phyloP scores from a whole-genome alignment of 2,113 vertebrate species.

The Acrocephalus arundinaceus region DNA sequence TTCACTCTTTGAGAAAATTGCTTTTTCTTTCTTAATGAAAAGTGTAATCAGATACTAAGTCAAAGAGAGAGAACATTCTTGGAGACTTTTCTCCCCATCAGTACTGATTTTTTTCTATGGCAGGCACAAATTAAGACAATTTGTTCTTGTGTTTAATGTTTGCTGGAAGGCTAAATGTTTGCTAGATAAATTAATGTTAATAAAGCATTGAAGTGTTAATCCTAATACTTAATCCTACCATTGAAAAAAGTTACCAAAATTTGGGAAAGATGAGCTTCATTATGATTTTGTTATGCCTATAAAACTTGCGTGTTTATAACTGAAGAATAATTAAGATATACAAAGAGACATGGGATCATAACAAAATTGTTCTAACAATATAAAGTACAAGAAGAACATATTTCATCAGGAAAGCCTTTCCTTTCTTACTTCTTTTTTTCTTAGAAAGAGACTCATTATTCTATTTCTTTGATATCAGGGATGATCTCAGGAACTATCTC shows the following conservation, averaged over 20 bases:
- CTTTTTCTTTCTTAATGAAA: background rate
- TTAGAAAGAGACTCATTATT: background rate
- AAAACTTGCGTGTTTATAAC: background rate
- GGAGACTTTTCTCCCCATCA: background rate
- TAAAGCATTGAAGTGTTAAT: background rate
- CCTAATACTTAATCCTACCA: background rate
- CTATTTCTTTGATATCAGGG: background rate
- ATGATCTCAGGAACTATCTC: background rate
- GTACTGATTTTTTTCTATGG: background rate
- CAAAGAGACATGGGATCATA: background rate
- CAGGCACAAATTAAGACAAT: background rate
- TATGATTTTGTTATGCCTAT: background rate
- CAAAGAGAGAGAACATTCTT: background rate
- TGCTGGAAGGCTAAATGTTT: background rate
- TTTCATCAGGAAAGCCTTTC: background rate
- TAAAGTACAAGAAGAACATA: background rate
- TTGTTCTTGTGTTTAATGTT: background rate
- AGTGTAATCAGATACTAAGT: background rate
- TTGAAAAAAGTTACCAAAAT: background rate
- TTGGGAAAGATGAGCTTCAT: background rate
- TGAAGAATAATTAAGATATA: background rate
- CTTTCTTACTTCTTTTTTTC: background rate
- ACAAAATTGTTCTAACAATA: background rate
- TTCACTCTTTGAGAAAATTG: background rate
- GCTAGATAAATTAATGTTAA: background rate